phyloP scores from a whole-genome alignment of 2,113 vertebrate genomes.

The Clarias gariepinus region DNA sequence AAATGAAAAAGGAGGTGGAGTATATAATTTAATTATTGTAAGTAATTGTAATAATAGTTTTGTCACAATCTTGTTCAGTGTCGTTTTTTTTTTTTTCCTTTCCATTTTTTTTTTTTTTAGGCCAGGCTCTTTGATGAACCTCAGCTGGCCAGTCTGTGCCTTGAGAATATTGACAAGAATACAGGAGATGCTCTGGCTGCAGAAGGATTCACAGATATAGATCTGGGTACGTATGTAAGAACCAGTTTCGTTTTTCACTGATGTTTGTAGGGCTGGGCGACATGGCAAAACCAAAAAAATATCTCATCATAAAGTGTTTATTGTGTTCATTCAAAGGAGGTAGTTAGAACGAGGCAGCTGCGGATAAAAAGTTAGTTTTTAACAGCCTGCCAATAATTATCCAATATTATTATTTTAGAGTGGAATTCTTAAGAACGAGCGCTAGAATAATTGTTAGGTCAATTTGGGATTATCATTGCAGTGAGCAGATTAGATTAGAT shows the following conservation, averaged over 20 bases:
- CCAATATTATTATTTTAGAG: too few relatives aligned
- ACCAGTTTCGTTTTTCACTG: not conserved
- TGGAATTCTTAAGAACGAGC: too few relatives aligned
- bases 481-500: too few relatives aligned
- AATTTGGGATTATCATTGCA: too few relatives aligned
- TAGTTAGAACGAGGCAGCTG: too few relatives aligned
- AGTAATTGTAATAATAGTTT: not conserved
- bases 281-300: too few relatives aligned
- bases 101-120: conserved; percentile 65
- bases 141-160: conserved; percentile 92
- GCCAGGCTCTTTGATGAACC: conserved; percentile 94
- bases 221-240: conserved; percentile 76
- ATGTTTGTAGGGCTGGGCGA: too few relatives aligned
- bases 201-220: conserved; percentile 94
- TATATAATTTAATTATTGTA: not conserved
- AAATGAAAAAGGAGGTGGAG: not conserved
- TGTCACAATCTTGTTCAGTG: not conserved
- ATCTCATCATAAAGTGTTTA: too few relatives aligned
- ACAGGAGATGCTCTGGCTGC: conserved; percentile 91
- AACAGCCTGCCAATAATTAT: too few relatives aligned
- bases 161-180: conserved; percentile 98
- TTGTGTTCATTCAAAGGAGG: too few relatives aligned
- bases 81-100: conserved; percentile 25
- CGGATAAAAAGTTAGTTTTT: too few relatives aligned
- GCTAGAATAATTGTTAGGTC: too few relatives aligned